These are phyloP conservation scores for Struthio camelus DNA, from an alignment of 2,113 vertebrate genomes.

Conservation along the genomic window DNA sequence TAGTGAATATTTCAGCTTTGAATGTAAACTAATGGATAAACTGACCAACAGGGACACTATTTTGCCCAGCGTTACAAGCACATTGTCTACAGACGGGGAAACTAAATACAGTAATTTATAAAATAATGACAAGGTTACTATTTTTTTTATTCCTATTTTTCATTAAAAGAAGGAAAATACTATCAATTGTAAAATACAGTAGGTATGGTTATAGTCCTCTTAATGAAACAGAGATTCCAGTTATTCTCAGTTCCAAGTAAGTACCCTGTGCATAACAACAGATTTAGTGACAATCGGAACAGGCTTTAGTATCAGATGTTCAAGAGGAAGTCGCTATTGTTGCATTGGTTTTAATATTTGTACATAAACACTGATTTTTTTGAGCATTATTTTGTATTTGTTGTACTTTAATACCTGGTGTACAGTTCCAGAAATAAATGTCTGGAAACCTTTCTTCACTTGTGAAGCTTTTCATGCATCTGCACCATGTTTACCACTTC, in stretches of 20 bases:
- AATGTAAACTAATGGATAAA: constrained; percentile 87
- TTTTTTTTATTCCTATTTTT: constrained; percentile 75
- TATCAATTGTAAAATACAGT: constrained; percentile 68
- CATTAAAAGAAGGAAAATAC: constrained; percentile 70
- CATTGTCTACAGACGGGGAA: constrained; percentile 75
- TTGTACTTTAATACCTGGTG: constrained; percentile 99
- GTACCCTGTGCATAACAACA: constrained; percentile 71
- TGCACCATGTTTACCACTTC: not conserved
- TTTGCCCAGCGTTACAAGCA: constrained; percentile 77
- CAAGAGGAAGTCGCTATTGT: constrained; percentile 92
- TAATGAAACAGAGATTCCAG: constrained; percentile 64
- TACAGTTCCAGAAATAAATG: constrained; percentile 99
- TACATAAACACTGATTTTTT: constrained; percentile 98
- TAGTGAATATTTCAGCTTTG: constrained; percentile 83
- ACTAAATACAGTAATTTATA: constrained; percentile 73
- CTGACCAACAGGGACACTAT: constrained; percentile 80
- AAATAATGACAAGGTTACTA: constrained; percentile 72
- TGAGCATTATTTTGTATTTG: constrained; percentile 99
- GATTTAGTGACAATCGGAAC: constrained; percentile 97
- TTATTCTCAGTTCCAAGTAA: constrained; percentile 66
- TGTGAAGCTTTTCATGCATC: constrained; percentile 45
- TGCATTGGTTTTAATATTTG: constrained; percentile 95
- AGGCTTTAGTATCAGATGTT: constrained; percentile 90
- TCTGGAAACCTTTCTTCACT: constrained; percentile 90
- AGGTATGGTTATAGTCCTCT: constrained; percentile 65